Conservation (phyloP, 92 coral and sea anemone genomes). For the Umimayanthus chanpuru region DNA sequence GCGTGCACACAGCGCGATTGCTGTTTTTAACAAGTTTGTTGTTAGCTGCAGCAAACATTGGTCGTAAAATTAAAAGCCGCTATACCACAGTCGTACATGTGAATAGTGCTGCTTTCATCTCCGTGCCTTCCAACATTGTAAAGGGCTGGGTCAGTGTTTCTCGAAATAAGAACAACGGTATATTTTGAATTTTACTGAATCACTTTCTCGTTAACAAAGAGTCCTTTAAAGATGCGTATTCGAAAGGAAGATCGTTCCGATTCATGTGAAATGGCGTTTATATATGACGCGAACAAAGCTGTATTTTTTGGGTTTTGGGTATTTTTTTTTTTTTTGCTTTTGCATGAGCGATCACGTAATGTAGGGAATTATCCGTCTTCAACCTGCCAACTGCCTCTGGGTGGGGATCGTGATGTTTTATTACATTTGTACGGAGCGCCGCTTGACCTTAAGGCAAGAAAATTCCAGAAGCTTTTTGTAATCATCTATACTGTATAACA, state of each 20-base stretch:
- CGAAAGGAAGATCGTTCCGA: neutral
- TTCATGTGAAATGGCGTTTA: neutral
- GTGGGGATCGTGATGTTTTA: neutral
- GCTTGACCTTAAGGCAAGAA: constrained; percentile 38
- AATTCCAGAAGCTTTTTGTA: constrained; percentile 9
- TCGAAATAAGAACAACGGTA: neutral
- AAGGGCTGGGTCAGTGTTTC: neutral
- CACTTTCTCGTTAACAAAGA: neutral
- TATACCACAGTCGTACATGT: neutral
- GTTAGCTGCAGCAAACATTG: neutral
- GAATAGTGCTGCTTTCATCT: neutral
- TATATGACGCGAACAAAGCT: neutral
- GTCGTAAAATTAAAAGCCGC: neutral
- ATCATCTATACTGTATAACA: neutral
- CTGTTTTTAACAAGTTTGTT: constrained; percentile 2
- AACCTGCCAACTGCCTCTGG: neutral
- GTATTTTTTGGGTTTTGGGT: no score
- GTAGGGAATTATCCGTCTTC: neutral
- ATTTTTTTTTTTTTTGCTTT: neutral
- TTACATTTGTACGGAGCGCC: neutral
- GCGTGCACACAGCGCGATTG: constrained; percentile 11
- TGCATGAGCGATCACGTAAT: neutral
- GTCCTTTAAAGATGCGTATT: neutral
- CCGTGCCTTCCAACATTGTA: no score
- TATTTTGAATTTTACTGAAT: neutral